Evolutionary conservation across 2,888 invertebrate species (phyloP).

Genomic region (Bombylius major): DNA sequence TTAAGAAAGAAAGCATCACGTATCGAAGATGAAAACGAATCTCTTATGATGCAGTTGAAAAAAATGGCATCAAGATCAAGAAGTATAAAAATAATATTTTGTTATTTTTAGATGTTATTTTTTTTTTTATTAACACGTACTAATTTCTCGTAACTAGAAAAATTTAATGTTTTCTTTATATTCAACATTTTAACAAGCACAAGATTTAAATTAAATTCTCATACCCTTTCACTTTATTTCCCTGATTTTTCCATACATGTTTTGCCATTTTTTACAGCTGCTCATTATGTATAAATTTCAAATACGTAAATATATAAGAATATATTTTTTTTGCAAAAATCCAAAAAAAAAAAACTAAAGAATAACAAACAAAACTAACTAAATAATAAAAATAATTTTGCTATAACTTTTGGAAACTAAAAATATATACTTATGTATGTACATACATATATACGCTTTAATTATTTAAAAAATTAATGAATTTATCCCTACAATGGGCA

Average conservation of each 20-base stretch:
- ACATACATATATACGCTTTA: no score
- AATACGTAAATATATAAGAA: no score
- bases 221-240: no score
- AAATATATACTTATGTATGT: no score
- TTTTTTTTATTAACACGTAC: not conserved
- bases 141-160: not conserved
- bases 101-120: not conserved
- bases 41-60: constrained; percentile 86
- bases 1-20: constrained; percentile 80
- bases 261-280: constrained; percentile 43
- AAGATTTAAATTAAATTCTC: no score
- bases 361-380: no score
- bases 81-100: constrained; percentile 47
- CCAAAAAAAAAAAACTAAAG: no score
- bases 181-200: not conserved
- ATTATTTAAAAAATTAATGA: no score
- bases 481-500: no score
- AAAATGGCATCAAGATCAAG: constrained; percentile 84
- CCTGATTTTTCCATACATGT: not conserved
- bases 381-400: not conserved
- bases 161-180: not conserved
- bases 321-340: constrained; percentile 13
- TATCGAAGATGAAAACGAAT: constrained; percentile 95
- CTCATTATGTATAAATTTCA: constrained; percentile 19
- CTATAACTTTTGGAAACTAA: no score